phyloP scores from a whole-genome alignment of 2,888 invertebrate genomes.

The Eupithecia subumbrata region DNA sequence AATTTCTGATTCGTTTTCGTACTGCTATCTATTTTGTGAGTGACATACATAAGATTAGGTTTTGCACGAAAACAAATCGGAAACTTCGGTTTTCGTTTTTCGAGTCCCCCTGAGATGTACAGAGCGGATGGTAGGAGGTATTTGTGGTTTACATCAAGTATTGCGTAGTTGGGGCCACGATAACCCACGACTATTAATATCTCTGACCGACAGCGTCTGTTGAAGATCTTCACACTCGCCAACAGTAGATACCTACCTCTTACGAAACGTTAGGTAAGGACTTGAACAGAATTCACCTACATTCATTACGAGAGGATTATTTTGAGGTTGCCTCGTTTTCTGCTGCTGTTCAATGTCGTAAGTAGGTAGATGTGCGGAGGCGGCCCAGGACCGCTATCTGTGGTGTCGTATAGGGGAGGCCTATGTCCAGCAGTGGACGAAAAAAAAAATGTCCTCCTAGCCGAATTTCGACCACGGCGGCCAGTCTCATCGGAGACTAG shows the following conservation, averaged over 20 bases:
- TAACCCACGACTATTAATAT: slow-evolving; percentile 34
- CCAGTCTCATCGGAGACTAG: no score
- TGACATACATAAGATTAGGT: no score
- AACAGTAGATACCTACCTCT: slow-evolving; percentile 9
- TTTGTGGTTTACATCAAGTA: background rate
- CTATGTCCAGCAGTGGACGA: no score
- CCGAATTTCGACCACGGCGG: no score
- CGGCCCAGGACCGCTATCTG: no score
- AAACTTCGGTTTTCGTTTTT: no score
- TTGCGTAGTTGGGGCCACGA: slow-evolving; percentile 26
- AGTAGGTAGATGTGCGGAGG: background rate
- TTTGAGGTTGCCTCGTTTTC: background rate
- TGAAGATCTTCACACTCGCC: slow-evolving; percentile 30
- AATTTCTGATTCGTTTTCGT: no score
- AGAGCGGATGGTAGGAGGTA: background rate
- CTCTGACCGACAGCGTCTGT: slow-evolving; percentile 25
- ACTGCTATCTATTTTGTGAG: no score
- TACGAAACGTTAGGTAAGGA: slow-evolving; percentile 27
- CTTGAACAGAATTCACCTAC: slow-evolving; percentile 18
- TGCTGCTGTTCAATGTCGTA: background rate
- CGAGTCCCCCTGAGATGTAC: background rate
- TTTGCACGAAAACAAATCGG: no score
- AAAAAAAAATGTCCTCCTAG: no score
- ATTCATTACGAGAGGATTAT: slow-evolving; percentile 9
- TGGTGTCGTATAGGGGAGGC: background rate